phyloP scores from a whole-genome alignment of 2,797 vertebrate genomes.

The Alca torda region DNA sequence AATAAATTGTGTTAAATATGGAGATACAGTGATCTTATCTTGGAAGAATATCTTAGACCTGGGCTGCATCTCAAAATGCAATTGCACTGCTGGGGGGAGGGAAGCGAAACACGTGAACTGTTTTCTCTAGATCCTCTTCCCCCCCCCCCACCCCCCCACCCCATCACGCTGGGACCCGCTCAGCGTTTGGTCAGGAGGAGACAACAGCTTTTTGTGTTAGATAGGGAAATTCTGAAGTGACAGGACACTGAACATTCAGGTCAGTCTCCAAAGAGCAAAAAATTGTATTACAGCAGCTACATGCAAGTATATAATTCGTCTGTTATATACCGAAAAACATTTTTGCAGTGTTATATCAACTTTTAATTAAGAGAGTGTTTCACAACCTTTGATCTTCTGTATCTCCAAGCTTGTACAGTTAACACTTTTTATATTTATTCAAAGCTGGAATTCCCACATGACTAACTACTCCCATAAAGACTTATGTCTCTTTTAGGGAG shows the following conservation, averaged over 20 bases:
- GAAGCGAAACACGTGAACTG: background rate
- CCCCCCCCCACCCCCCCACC: background rate
- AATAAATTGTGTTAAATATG: background rate
- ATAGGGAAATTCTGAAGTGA: background rate
- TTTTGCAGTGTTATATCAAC: background rate
- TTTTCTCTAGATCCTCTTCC: background rate
- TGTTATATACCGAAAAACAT: background rate
- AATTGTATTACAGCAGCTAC: background rate
- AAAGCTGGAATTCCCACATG: background rate
- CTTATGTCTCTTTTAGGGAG: background rate
- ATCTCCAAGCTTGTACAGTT: background rate
- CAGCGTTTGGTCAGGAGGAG: background rate
- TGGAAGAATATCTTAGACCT: background rate
- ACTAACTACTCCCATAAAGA: background rate
- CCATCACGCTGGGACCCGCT: background rate
- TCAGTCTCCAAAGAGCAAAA: background rate
- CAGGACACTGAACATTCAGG: background rate
- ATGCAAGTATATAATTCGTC: background rate
- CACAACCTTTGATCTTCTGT: background rate
- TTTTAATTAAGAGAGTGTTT: background rate
- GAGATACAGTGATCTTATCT: background rate
- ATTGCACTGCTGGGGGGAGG: background rate
- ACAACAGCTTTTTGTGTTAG: background rate
- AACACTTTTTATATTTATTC: background rate
- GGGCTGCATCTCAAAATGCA: background rate